These are phyloP conservation scores for Prolemur simus DNA, from an alignment of 2,113 vertebrate species.

Conservation along the genomic window DNA sequence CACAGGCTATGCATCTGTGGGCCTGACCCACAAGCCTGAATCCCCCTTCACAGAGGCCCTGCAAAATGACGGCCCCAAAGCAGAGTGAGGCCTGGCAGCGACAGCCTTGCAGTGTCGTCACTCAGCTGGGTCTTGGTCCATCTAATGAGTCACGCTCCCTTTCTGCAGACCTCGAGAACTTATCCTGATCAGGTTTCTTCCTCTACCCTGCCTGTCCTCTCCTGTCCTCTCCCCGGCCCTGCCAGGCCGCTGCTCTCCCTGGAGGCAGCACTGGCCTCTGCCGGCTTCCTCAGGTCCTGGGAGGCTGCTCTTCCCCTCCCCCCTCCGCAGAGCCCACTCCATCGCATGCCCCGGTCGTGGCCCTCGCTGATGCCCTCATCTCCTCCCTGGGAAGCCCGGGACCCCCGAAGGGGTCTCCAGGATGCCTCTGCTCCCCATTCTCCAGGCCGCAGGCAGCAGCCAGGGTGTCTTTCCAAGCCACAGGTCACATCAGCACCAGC, in stretches of 20 bases:
- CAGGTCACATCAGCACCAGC: no score
- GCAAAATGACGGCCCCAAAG: no score
- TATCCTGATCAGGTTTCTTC: no score
- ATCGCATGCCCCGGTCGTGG: rapidly evolving
- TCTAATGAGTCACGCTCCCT: background rate
- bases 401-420: background rate
- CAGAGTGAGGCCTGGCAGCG: rapidly evolving
- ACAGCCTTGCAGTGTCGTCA: background rate
- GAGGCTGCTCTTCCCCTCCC: background rate
- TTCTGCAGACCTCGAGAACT: background rate
- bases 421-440: background rate
- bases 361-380: background rate
- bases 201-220: no score
- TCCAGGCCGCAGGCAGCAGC: background rate
- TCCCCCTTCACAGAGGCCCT: no score
- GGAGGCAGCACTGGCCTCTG: background rate
- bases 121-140: background rate
- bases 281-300: rapidly evolving
- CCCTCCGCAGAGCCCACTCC: background rate
- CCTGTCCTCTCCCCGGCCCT: background rate
- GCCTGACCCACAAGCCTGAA: no score
- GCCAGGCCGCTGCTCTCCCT: no score
- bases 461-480: background rate
- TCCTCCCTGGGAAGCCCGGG: background rate
- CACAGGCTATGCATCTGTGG: background rate